Conservation (phyloP, 1,140 invertebrate species). For the Anadara kagoshimensis region DNA sequence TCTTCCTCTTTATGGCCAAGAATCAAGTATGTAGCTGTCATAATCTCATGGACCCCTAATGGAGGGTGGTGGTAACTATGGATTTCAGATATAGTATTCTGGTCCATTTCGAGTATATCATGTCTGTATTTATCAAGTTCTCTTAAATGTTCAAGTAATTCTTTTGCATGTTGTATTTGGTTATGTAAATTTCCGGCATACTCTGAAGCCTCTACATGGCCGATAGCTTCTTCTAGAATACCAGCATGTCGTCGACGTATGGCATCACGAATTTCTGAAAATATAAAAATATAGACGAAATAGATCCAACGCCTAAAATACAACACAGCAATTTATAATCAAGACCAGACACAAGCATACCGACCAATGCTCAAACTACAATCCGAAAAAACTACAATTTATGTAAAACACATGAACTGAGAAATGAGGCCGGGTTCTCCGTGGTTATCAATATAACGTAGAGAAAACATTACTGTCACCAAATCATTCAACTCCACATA, state of each 20-base stretch:
- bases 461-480: too few species aligned
- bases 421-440: too few species aligned
- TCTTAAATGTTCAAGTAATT: conserved; percentile 53
- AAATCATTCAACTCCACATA: too few species aligned
- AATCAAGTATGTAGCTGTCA: conserved; percentile 61
- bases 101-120: conserved; percentile 57
- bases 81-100: conserved; percentile 62
- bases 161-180: conserved; percentile 55
- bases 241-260: conserved; percentile 57
- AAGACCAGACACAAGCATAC: too few species aligned
- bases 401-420: too few species aligned
- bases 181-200: conserved; percentile 48
- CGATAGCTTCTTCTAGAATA: conserved; percentile 59
- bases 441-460: too few species aligned
- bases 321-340: too few species aligned
- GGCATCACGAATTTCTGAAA: conserved; percentile 61
- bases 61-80: conserved; percentile 63
- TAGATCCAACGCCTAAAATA: too few species aligned
- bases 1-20: conserved; percentile 56
- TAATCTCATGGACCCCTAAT: conserved; percentile 59
- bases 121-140: conserved; percentile 50
- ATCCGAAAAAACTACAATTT: too few species aligned
- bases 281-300: neutral
- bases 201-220: conserved; percentile 46
- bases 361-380: too few species aligned